These are phyloP conservation scores for Octodonta nipae DNA, from an alignment of 2,888 invertebrate species.

Conservation along the genomic window DNA sequence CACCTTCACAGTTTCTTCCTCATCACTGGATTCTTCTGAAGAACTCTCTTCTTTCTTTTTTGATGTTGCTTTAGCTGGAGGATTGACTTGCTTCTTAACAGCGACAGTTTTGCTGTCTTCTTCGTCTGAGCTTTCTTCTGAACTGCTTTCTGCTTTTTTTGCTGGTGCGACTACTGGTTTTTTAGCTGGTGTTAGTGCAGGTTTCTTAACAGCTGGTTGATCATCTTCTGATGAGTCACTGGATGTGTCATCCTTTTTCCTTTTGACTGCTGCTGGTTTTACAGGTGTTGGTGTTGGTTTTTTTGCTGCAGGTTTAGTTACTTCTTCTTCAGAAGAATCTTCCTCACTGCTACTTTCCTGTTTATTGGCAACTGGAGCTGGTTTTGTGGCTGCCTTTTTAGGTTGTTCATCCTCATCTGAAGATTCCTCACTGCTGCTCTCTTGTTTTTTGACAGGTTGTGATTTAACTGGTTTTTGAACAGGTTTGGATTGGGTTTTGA, in stretches of 20 bases:
- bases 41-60: conserved; percentile 24
- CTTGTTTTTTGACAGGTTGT: conserved; percentile 3
- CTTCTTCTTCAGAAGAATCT: conserved; percentile 24
- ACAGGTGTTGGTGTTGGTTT: not conserved
- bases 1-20: conserved; percentile 16
- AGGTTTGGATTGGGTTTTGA: no score
- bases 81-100: not conserved
- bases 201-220: conserved; percentile 1
- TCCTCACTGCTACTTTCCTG: conserved; percentile 22
- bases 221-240: not conserved
- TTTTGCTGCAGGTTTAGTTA: conserved; percentile 12
- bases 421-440: conserved; percentile 5
- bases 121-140: conserved; percentile 15
- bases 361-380: conserved; percentile 3
- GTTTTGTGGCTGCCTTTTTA: conserved; percentile 6
- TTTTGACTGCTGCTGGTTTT: not conserved
- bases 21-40: conserved; percentile 32
- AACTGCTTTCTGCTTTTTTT: conserved; percentile 10
- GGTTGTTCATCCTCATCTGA: conserved; percentile 4
- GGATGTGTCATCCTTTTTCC: not conserved
- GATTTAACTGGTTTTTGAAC: conserved; percentile 6
- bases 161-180: conserved; percentile 9
- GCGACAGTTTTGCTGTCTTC: not conserved
- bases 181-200: not conserved
- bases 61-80: not conserved